phyloP scores from a whole-genome alignment of 2,888 invertebrate species.

The Resseliella maxima region DNA sequence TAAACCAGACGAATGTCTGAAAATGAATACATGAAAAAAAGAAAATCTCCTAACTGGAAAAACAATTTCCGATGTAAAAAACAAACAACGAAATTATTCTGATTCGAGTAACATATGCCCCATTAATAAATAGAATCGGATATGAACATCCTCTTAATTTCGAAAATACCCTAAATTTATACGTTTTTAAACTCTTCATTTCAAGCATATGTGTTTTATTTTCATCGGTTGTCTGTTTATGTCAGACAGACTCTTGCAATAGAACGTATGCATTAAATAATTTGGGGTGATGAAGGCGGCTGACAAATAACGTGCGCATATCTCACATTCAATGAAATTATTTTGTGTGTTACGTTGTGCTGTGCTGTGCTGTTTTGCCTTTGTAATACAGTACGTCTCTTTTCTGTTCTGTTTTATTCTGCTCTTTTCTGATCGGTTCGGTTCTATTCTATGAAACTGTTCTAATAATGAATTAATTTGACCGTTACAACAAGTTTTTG shows the following conservation, averaged over 20 bases:
- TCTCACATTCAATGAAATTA: not conserved
- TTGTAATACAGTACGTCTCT: not conserved
- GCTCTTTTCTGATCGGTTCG: not conserved
- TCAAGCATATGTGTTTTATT: not conserved
- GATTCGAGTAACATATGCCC: too few species aligned
- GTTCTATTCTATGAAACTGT: not conserved
- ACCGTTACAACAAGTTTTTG: not conserved
- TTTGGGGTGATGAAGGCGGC: conserved; percentile 51
- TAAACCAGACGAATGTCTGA: too few species aligned
- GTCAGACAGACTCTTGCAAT: not conserved
- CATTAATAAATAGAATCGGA: too few species aligned
- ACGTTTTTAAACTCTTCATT: conserved; percentile 3
- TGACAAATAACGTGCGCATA: not conserved
- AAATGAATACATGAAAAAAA: too few species aligned
- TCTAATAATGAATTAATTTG: not conserved
- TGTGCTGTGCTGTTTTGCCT: too few species aligned
- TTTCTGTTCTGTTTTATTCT: not conserved
- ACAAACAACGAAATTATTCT: too few species aligned
- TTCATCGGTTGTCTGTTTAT: not conserved
- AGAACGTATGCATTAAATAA: not conserved
- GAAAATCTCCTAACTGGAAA: too few species aligned
- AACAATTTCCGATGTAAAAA: too few species aligned
- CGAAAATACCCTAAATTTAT: conserved; percentile 29
- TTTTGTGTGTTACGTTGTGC: too few species aligned
- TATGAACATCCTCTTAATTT: conserved; percentile 7